phyloP scores from a whole-genome alignment of 2,113 vertebrate species.

The Myanophis thanlyinensis region DNA sequence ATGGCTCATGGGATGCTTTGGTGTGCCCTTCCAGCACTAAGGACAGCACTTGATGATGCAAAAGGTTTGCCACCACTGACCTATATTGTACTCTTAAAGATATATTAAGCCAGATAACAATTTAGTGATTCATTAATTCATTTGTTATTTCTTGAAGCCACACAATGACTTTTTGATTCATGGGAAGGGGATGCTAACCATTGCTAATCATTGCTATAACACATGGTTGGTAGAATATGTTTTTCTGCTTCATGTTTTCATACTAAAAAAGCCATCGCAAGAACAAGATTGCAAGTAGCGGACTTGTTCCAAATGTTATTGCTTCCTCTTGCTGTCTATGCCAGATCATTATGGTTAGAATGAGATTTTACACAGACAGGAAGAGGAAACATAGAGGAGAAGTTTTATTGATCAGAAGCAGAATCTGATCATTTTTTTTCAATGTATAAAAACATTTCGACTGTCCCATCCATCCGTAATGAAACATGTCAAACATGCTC shows the following conservation, averaged over 20 bases:
- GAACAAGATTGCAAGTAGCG: neutral
- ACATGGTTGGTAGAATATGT: neutral
- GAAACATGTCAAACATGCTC: neutral
- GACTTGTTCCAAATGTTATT: neutral
- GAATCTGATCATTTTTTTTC: neutral
- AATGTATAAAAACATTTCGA: neutral
- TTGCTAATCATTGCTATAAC: neutral
- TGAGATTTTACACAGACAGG: neutral
- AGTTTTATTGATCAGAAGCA: neutral
- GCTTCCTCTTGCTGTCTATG: neutral
- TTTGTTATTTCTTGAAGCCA: neutral
- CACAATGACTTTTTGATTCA: neutral
- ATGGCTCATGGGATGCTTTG: too few species aligned
- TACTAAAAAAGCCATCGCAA: neutral
- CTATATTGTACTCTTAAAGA: neutral
- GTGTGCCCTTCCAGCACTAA: too few species aligned
- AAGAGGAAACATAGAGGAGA: neutral
- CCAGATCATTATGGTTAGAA: neutral
- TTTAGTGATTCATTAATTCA: neutral
- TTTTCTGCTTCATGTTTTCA: neutral
- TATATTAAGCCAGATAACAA: neutral
- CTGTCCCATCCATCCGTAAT: neutral
- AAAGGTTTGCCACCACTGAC: too few species aligned
- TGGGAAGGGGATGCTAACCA: neutral
- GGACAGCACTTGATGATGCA: too few species aligned